phyloP scores from a whole-genome alignment of 64 coral and sea anemone species.

The Platygyra sinensis region DNA sequence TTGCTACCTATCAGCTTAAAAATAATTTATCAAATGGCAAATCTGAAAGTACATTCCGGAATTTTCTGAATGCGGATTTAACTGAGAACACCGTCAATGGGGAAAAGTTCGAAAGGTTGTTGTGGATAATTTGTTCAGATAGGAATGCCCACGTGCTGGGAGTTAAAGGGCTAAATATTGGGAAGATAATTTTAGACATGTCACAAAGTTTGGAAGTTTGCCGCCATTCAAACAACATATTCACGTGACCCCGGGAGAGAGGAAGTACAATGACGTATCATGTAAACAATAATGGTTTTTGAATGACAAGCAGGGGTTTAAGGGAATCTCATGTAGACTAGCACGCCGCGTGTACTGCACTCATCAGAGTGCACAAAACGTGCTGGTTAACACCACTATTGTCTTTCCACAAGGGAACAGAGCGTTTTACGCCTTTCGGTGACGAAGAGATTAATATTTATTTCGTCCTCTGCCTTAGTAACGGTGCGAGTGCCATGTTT shows the following conservation, averaged over 20 bases:
- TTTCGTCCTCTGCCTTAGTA: neutral
- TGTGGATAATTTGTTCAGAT: neutral
- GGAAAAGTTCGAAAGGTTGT: no score
- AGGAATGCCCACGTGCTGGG: neutral
- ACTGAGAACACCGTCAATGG: neutral
- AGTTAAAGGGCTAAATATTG: neutral
- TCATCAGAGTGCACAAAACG: neutral
- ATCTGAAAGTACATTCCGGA: neutral
- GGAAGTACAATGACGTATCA: neutral
- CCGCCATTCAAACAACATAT: neutral
- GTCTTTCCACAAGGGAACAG: neutral
- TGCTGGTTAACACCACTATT: neutral
- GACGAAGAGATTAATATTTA: neutral
- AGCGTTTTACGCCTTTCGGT: neutral
- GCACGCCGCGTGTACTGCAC: neutral
- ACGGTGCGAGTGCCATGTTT: neutral
- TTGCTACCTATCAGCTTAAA: no score
- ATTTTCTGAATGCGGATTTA: neutral
- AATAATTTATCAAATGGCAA: no score
- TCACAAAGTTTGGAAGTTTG: neutral
- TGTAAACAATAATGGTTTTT: constrained; percentile 15
- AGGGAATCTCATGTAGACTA: neutral
- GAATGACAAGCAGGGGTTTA: constrained; percentile 3
- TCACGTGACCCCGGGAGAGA: neutral
- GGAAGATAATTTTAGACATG: neutral